Evolutionary conservation across 2,113 vertebrate genomes (phyloP).

Genomic region (Emydura subglobosa): DNA sequence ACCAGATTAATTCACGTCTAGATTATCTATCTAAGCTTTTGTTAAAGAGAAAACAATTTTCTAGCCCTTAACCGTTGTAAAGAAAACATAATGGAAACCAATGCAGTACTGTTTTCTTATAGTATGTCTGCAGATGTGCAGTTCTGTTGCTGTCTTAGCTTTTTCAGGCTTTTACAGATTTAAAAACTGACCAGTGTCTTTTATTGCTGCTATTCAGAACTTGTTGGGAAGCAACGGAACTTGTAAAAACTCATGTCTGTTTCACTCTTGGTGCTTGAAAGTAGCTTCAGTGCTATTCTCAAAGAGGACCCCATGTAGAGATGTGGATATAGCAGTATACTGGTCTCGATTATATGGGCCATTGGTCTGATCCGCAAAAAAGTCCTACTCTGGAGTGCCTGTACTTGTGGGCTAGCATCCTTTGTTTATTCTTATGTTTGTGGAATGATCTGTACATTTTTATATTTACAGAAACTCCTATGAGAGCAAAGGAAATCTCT

Average conservation of each 20-base stretch:
- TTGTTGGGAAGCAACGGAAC: not conserved
- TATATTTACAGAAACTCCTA: not conserved
- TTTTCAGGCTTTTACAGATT: not conserved
- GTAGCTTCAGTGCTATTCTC: too few species aligned
- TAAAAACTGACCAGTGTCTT: accelerated
- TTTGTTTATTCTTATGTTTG: not conserved
- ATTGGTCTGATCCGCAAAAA: not conserved
- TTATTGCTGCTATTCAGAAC: not conserved
- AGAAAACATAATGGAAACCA: too few species aligned
- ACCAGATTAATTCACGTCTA: not conserved
- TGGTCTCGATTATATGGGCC: accelerated
- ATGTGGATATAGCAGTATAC: too few species aligned
- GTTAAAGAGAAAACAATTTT: not conserved
- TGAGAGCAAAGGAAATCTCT: too few species aligned
- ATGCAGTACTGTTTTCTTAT: too few species aligned
- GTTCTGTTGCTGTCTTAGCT: not conserved
- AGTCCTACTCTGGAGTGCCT: not conserved
- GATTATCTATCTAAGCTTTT: not conserved
- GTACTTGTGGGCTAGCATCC: not conserved
- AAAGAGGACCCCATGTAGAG: too few species aligned
- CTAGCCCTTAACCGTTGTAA: not conserved
- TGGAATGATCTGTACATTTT: not conserved
- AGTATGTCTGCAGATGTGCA: not conserved
- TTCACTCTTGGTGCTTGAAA: not conserved
- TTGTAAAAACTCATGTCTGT: not conserved